Conservation (phyloP, 53 echinoderm and acorn worm genomes). For the Crossaster papposus region DNA sequence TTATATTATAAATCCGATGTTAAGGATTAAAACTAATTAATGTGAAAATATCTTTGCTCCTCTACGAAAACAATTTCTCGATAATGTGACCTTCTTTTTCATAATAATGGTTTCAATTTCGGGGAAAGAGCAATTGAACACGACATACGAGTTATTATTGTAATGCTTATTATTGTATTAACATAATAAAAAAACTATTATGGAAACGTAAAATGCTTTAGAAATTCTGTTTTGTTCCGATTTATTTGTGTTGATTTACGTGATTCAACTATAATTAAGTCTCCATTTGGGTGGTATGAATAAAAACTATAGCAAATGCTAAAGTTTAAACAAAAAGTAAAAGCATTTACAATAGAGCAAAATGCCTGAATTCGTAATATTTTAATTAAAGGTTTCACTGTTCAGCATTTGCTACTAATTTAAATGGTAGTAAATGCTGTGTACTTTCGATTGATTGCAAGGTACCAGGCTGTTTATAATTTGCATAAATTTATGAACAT, state of each 20-base stretch:
- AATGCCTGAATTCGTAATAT: too few species aligned
- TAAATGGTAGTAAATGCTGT: too few species aligned
- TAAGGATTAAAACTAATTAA: not conserved
- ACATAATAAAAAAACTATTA: not conserved
- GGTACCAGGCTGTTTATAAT: too few species aligned
- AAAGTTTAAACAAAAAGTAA: too few species aligned
- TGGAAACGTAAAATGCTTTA: not conserved
- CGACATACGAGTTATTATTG: not conserved
- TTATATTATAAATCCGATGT: not conserved
- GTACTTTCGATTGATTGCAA: too few species aligned
- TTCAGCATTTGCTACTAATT: too few species aligned
- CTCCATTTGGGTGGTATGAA: too few species aligned
- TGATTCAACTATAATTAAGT: not conserved
- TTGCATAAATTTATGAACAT: too few species aligned
- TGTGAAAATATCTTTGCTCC: not conserved
- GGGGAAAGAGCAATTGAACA: conserved; percentile 27
- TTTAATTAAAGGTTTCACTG: too few species aligned
- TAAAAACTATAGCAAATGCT: too few species aligned
- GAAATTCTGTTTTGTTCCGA: not conserved
- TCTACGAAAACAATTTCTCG: not conserved
- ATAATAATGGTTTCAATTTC: not conserved
- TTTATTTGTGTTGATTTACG: not conserved
- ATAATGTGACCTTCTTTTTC: not conserved
- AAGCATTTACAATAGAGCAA: too few species aligned
- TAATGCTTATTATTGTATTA: conserved; percentile 11